phyloP scores from a whole-genome alignment of 2,113 vertebrate genomes.

The Urocynchramus pylzowi region DNA sequence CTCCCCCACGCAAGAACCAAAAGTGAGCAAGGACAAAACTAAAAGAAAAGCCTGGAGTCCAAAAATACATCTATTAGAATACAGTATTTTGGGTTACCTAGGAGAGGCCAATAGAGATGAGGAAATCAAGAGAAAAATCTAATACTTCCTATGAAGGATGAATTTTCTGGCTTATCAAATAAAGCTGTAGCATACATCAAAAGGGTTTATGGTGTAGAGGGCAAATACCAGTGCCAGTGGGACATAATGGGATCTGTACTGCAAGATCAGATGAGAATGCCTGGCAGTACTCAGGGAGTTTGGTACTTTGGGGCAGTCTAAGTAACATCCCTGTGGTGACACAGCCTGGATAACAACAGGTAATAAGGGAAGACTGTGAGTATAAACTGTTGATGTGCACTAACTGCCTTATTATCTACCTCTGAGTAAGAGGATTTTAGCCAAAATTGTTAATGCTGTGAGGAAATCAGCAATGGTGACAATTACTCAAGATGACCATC shows the following conservation, averaged over 20 bases:
- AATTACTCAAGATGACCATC: background rate
- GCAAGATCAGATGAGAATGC: background rate
- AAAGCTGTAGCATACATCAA: background rate
- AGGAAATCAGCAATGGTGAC: background rate
- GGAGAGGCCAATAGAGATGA: background rate
- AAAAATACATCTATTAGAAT: background rate
- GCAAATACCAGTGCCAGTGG: background rate
- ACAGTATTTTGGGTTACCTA: background rate
- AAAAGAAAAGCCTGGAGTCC: background rate
- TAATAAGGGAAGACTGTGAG: background rate
- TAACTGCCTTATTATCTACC: background rate
- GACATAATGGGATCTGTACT: background rate
- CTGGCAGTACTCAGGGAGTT: background rate
- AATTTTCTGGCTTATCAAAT: background rate
- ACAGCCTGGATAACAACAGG: background rate
- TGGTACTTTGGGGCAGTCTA: background rate
- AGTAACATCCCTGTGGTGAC: background rate
- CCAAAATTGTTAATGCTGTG: background rate
- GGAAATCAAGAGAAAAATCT: background rate
- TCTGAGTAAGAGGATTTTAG: background rate
- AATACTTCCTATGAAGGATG: background rate
- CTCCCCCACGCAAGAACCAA: background rate
- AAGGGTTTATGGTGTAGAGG: background rate
- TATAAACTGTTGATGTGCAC: background rate
- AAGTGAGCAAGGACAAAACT: background rate